phyloP scores from a whole-genome alignment of 2,113 vertebrate species.

The Addax nasomaculatus region DNA sequence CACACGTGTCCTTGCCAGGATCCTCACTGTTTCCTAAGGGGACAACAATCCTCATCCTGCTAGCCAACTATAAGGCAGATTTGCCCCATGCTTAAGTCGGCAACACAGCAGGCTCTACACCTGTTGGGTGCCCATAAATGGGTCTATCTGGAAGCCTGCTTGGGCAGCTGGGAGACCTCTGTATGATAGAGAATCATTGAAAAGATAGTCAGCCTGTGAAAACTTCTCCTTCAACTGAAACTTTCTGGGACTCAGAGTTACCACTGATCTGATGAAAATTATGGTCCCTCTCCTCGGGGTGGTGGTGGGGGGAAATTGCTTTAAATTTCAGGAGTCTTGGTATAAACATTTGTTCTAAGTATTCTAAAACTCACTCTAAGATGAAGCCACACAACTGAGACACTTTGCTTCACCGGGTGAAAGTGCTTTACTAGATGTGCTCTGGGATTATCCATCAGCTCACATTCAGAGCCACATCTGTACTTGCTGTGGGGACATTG shows the following conservation, averaged over 20 bases:
- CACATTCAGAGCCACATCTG: neutral
- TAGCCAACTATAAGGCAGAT: neutral
- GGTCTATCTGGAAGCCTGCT: neutral
- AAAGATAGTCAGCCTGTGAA: neutral
- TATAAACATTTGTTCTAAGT: neutral
- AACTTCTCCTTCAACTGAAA: neutral
- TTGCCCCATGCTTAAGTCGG: too few relatives aligned
- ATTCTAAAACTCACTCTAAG: neutral
- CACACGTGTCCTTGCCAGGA: neutral
- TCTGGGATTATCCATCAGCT: neutral
- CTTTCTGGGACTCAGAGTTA: neutral
- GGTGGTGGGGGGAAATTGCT: neutral
- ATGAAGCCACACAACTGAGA: neutral
- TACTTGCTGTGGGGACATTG: neutral
- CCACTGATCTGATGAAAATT: neutral
- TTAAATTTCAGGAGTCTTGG: neutral
- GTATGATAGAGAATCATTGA: neutral
- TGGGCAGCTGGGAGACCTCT: neutral
- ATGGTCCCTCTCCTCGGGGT: neutral
- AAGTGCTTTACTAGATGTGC: neutral
- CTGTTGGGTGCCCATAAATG: neutral
- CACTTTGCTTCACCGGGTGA: fast-evolving
- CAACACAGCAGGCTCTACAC: neutral
- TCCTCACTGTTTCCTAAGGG: neutral
- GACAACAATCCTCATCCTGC: neutral